Percentiles rank a stretch among this genome's conserved stretches.
Evolutionary conservation across 2,113 vertebrate genomes (phyloP).

Genomic region (Syngnathus floridae): DNA sequence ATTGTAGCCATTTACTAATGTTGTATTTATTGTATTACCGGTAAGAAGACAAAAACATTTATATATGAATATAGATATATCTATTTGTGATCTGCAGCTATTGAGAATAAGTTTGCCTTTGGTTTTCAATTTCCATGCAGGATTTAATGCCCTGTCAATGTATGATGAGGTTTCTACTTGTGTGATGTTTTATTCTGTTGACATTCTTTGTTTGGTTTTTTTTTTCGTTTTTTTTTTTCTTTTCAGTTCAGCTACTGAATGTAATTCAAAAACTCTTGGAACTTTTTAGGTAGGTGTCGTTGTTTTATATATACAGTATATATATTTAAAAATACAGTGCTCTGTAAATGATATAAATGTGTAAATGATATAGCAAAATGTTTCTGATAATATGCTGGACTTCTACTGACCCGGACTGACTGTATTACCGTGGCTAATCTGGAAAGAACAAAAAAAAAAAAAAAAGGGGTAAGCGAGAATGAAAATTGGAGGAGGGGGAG

Average conservation of each 20-base stretch:
- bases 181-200: constrained; percentile 58
- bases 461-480: neutral
- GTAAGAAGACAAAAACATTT: constrained; percentile 66
- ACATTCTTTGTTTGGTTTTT: constrained; percentile 49
- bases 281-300: constrained; percentile 68
- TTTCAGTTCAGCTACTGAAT: constrained; percentile 72
- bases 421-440: constrained; percentile 14
- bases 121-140: constrained; percentile 55
- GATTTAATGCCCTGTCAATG: constrained; percentile 61
- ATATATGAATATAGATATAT: constrained; percentile 69
- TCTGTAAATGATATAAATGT: constrained; percentile 65
- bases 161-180: constrained; percentile 61
- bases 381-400: constrained; percentile 65
- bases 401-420: constrained; percentile 40
- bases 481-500: constrained; percentile 10
- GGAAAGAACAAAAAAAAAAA: no score
- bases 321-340: constrained; percentile 50
- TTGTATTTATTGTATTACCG: constrained; percentile 74
- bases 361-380: constrained; percentile 64
- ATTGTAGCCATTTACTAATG: constrained; percentile 74
- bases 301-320: constrained; percentile 67
- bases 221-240: constrained; percentile 18
- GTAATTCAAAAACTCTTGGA: constrained; percentile 62
- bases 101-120: constrained; percentile 62
- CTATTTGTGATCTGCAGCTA: constrained; percentile 72